These are phyloP conservation scores for Luidia sarsii DNA, from an alignment of 53 echinoderm and acorn worm genomes.

Conservation along the genomic window DNA sequence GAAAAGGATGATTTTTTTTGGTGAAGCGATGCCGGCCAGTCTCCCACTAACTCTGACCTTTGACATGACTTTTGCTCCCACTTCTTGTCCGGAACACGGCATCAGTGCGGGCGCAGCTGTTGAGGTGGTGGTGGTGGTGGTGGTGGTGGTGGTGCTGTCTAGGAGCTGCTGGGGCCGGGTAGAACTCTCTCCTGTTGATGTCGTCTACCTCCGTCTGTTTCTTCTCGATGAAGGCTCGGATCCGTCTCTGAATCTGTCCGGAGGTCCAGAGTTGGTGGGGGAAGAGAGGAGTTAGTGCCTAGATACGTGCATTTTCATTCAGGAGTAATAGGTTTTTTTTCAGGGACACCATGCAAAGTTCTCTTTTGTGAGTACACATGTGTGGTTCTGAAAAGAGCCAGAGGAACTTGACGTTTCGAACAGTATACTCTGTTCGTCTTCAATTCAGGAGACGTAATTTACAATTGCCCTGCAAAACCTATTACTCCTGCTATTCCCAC, in stretches of 20 bases:
- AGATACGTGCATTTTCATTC: background rate
- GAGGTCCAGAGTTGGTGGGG: too few species aligned
- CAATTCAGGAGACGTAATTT: too few species aligned
- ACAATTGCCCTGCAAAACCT: too few species aligned
- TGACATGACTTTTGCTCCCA: slow-evolving; percentile 91
- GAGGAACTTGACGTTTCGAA: too few species aligned
- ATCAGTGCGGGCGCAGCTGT: slow-evolving; percentile 86
- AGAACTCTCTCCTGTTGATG: slow-evolving; percentile 82
- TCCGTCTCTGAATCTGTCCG: slow-evolving; percentile 85
- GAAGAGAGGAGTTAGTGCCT: background rate
- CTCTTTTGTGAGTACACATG: too few species aligned
- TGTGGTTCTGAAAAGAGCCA: too few species aligned
- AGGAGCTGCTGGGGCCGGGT: slow-evolving; percentile 35
- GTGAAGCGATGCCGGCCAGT: too few species aligned
- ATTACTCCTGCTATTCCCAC: too few species aligned
- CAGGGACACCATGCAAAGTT: too few species aligned
- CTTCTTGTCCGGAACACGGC: slow-evolving; percentile 73
- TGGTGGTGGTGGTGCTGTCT: slow-evolving; percentile 11
- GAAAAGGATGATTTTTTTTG: background rate
- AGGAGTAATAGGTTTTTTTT: background rate
- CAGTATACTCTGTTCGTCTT: too few species aligned
- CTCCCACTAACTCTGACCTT: too few species aligned
- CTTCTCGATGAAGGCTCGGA: slow-evolving; percentile 89
- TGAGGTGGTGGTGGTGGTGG: slow-evolving; percentile 8
- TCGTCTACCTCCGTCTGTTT: slow-evolving; percentile 87